Evolutionary conservation across 2,797 vertebrate genomes (phyloP).

Genomic region (Anguilla anguilla): DNA sequence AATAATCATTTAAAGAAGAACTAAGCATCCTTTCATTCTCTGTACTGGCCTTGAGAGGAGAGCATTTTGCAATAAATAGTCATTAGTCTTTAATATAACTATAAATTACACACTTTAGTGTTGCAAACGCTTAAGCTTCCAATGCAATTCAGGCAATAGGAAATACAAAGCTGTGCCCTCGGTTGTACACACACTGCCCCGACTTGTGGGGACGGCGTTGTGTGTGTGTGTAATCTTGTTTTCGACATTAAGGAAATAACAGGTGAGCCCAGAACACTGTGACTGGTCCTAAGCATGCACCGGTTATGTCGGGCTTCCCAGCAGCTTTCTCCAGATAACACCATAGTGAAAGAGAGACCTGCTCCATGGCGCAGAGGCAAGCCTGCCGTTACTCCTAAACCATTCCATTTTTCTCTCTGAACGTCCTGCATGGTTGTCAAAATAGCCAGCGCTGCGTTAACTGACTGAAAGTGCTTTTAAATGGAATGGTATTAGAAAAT

Average conservation of each 20-base stretch:
- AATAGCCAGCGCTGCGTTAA: slow-evolving; percentile 74
- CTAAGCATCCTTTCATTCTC: slow-evolving; percentile 64
- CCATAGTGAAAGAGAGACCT: slow-evolving; percentile 69
- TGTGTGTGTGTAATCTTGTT: slow-evolving; percentile 47
- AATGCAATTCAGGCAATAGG: slow-evolving; percentile 63
- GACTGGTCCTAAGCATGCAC: slow-evolving; percentile 60
- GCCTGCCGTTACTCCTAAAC: slow-evolving; percentile 70
- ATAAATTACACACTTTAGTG: slow-evolving; percentile 86
- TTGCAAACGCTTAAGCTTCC: slow-evolving; percentile 79
- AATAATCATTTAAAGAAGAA: slow-evolving; percentile 41
- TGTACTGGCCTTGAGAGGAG: slow-evolving; percentile 81
- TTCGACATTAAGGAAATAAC: slow-evolving; percentile 61
- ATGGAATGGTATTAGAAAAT: slow-evolving; percentile 86
- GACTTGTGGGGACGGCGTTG: slow-evolving; percentile 70
- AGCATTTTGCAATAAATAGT: slow-evolving; percentile 82
- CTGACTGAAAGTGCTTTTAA: slow-evolving; percentile 94
- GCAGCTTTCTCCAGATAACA: slow-evolving; percentile 60
- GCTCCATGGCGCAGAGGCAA: slow-evolving; percentile 66
- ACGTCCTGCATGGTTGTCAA: slow-evolving; percentile 60
- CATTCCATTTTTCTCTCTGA: slow-evolving; percentile 71
- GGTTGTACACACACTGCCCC: slow-evolving; percentile 59
- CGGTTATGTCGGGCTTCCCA: slow-evolving; percentile 62
- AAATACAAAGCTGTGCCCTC: slow-evolving; percentile 55
- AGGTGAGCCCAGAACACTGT: slow-evolving; percentile 57
- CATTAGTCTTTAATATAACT: slow-evolving; percentile 78